A percentile compares a stretch with the other conserved stretches of the same genome.
Conservation (phyloP, 1,140 invertebrate genomes). For the Cryptotermes secundus region DNA sequence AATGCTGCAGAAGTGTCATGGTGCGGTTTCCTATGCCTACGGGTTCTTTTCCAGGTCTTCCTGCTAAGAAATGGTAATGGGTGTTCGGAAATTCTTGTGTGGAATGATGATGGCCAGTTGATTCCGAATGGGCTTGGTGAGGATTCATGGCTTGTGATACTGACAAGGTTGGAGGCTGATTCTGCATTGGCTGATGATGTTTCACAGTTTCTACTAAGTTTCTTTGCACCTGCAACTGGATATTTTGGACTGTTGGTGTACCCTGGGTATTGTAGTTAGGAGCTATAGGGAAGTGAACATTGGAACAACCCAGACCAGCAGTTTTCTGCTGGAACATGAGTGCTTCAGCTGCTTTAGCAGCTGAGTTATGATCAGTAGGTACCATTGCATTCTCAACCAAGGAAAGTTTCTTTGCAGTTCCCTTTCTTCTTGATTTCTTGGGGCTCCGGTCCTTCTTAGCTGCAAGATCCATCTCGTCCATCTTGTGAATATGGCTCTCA, state of each 20-base stretch:
- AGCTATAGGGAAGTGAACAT: conserved; percentile 18
- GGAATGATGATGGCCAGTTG: conserved; percentile 21
- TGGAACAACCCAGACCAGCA: conserved; percentile 11
- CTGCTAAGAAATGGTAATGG: conserved; percentile 23
- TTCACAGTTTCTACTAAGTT: neutral
- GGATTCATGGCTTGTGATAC: neutral
- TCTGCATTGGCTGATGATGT: conserved; percentile 25
- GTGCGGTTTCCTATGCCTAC: neutral
- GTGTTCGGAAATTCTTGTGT: conserved; percentile 22
- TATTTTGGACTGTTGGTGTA: conserved; percentile 8
- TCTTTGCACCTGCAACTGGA: conserved; percentile 13
- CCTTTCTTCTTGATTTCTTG: conserved; percentile 31
- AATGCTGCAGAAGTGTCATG: conserved; percentile 24
- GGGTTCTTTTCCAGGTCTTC: conserved; percentile 19
- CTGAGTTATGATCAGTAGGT: conserved; percentile 6
- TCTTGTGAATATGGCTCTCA: conserved; percentile 24
- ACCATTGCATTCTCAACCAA: conserved; percentile 21
- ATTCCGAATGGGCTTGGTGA: conserved; percentile 21
- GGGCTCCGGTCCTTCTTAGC: conserved; percentile 7
- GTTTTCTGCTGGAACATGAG: conserved; percentile 30
- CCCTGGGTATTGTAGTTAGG: conserved; percentile 13
- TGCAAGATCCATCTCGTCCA: neutral
- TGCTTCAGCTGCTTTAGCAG: conserved; percentile 26
- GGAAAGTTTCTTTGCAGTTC: conserved; percentile 28
- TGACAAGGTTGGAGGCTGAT: neutral